These are phyloP conservation scores for Ciconia nigra DNA, from an alignment of 2,797 vertebrate genomes.

Conservation along the genomic window DNA sequence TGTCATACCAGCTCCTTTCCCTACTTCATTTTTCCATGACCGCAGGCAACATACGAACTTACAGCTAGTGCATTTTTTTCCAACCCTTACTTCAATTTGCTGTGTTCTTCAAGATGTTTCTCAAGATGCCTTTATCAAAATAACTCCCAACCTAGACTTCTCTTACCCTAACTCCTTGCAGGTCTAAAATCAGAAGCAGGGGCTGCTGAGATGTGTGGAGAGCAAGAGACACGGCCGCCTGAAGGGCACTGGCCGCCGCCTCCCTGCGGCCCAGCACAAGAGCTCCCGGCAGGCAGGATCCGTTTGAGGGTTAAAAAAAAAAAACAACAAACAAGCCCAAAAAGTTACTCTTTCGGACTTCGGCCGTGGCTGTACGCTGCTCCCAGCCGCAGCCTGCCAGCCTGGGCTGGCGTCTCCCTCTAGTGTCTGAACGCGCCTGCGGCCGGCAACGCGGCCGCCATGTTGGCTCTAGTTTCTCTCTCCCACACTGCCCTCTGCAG, in stretches of 20 bases:
- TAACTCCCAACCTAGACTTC: no score
- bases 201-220: not conserved
- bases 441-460: not conserved
- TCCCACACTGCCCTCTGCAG: constrained; percentile 52
- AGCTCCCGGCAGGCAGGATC: not conserved
- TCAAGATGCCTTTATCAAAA: not conserved
- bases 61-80: accelerated
- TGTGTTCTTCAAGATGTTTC: not conserved
- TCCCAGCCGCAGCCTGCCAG: no score
- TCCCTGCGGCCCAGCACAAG: not conserved
- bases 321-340: accelerated
- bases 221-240: not conserved
- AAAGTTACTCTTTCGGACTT: accelerated
- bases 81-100: not conserved
- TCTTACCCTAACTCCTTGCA: no score
- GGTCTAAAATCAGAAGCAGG: not conserved
- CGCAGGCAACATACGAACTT: not conserved
- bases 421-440: not conserved
- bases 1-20: not conserved
- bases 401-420: not conserved
- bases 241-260: not conserved
- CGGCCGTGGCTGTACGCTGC: no score
- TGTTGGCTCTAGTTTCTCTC: not conserved
- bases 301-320: no score
- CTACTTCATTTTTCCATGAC: not conserved